Base-by-base conservation (phyloP, 1,140 invertebrate genomes). In the Drosophila bifasciata region DNA sequence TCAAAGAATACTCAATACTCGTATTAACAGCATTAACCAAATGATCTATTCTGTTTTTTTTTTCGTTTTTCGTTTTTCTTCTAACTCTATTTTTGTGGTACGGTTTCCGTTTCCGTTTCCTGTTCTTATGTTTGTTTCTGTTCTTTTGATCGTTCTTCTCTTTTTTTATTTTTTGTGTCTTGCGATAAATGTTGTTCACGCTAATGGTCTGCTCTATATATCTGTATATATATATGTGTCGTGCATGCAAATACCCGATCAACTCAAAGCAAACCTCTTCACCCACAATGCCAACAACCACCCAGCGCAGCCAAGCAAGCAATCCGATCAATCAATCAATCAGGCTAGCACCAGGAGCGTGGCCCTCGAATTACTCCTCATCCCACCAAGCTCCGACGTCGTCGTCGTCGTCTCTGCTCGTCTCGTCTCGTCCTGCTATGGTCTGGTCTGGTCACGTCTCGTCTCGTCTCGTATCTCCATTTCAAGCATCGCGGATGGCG, bases 301-400 rank as follows among this genome's bases (percentile, higher is more conserved):
- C 4, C 60, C 63, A 53, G n/a, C 62, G 66, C 32, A 36, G 28
- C 19, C 53, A 48, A 73, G 25, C 39, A 73, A 63, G 8, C 67
- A 43, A 72, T 25, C 19, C 49, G 41, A 50, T 9, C 19, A 62
- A 57, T n/a, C 74, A 46, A 43, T 19, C 72, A 52, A 61, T 16
- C 63, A 74, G 55, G 40, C 77, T 66, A 55, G 16, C 72, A 70
- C 58, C 55, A 72, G 53, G 64, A 76, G 68, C 61, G 45, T 48
- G 45, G 64, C 48, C 61, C 53, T 56, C 64, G 28, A 61, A 39
- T 60, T 36, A 51, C 55, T 40, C 50, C 43, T 61, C 59, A 43
- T 53, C 55, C 16, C n/a, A 61, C 16, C n/a, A 61, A 16, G 49
- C 58, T 61, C 11, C 49, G 43, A 21, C 19, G 19, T 21, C 52